Evolutionary conservation across 2,888 invertebrate genomes (phyloP).

Genomic region (Pharmacophagus antenor): DNA sequence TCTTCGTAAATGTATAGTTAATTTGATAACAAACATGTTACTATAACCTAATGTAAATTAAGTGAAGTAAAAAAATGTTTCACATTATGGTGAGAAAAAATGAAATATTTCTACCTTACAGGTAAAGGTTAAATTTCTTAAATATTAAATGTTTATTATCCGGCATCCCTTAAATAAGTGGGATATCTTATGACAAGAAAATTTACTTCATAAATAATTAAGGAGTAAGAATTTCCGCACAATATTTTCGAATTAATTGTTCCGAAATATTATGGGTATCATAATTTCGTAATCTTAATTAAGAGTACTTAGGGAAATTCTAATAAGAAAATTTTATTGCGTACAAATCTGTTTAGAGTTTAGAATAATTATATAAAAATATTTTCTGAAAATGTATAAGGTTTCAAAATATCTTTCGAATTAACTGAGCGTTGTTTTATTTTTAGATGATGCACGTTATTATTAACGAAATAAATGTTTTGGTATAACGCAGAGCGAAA

Average conservation of each 20-base stretch:
- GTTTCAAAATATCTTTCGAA: neutral
- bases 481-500: too few relatives aligned
- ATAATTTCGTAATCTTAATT: slow-evolving; percentile 78
- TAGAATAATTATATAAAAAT: neutral
- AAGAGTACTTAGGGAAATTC: slow-evolving; percentile 67
- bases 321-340: slow-evolving; percentile 74
- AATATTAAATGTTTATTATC: slow-evolving; percentile 36
- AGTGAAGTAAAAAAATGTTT: too few relatives aligned
- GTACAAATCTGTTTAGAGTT: slow-evolving; percentile 52
- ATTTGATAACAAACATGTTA: too few relatives aligned
- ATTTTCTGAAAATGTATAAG: neutral
- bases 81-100: neutral
- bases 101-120: neutral
- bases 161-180: slow-evolving; percentile 38
- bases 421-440: too few relatives aligned
- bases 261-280: slow-evolving; percentile 74
- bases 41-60: too few relatives aligned
- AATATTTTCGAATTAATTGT: slow-evolving; percentile 74
- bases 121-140: slow-evolving; percentile 34
- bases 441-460: too few relatives aligned
- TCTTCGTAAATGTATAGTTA: too few relatives aligned
- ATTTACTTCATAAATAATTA: slow-evolving; percentile 60
- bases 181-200: slow-evolving; percentile 47
- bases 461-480: too few relatives aligned
- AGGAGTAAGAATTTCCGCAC: slow-evolving; percentile 52